Conservation (phyloP, 2,113 vertebrate species). For the Sylvilagus bachmani region DNA sequence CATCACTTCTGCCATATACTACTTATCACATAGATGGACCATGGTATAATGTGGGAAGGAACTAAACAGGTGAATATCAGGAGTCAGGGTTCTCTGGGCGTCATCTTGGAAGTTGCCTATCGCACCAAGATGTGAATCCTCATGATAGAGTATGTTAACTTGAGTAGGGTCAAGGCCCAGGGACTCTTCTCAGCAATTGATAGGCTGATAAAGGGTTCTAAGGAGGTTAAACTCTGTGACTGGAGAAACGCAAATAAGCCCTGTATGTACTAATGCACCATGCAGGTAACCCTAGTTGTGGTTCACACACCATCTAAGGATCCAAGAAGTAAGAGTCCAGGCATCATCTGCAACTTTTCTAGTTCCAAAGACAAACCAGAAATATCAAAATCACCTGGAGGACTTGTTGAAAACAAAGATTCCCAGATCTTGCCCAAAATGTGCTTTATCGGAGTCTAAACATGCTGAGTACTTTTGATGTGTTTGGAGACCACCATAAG, state of each 20-base stretch:
- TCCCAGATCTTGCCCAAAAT: neutral
- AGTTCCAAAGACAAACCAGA: conserved; percentile 17
- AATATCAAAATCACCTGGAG: neutral
- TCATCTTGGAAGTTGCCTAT: neutral
- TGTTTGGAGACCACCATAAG: conserved; percentile 18
- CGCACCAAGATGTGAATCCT: neutral
- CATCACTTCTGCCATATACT: neutral
- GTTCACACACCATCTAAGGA: neutral
- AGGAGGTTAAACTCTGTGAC: neutral
- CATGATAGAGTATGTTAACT: neutral
- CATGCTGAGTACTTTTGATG: conserved; percentile 2
- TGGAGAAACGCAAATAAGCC: neutral
- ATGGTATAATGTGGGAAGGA: neutral
- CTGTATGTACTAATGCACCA: neutral
- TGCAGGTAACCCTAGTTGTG: neutral
- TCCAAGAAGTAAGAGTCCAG: conserved; percentile 22
- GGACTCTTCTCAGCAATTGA: neutral
- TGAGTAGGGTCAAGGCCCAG: neutral
- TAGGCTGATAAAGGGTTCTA: neutral
- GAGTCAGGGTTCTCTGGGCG: neutral
- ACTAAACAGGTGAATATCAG: conserved; percentile 14
- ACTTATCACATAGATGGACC: neutral
- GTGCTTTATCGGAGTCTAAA: neutral
- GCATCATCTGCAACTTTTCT: neutral
- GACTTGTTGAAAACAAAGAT: conserved; percentile 34